Evolutionary conservation across 2,888 invertebrate species (phyloP), one percentile per base, ranked within the genome.

Genomic region (Pegoplata infirma): DNA sequence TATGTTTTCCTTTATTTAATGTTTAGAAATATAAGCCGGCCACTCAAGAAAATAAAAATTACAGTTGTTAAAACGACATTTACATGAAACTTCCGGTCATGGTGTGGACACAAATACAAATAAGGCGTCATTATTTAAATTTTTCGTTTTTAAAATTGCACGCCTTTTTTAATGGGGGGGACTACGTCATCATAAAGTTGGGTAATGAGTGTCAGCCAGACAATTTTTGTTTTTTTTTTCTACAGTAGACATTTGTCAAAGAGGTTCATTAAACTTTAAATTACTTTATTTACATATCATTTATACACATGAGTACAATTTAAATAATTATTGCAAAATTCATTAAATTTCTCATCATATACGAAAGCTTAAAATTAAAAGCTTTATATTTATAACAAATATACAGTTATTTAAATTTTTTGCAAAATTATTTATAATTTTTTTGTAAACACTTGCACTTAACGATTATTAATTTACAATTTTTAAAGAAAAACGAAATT

Each of bases 261-360:
- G n/a, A n/a, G 59, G 76, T 76, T 76, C 71, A 76, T 61, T 55
- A 72, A 76, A 76, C 76, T 76, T 76, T 53, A 36, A 47, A 25
- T 8, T 55, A 12, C 16, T 53, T 17, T 36, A 44, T 64, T 64
- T 69, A 12, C 21, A 36, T 40, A 32, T 25, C 49, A 19, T n/a
- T 23, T 46, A 17, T 32, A 32, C 12, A 49, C n/a, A n/a, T n/a
- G n/a, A 12, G 12, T 51, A 25, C 6, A 21, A 23, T 25, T 14
- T 4, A 23, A 19, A 25, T 17, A 51, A 19, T 16, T 58, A 40
- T 72, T 55, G 49, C 46, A 66, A 67, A 59, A 25, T 14, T 51
- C 21, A 46, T 21, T 49, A 32, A 32, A 59, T 51, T 53, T 23
- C 12, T 8, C 14, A n/a, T 61, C 32, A 32, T 10, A 7, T 25